These are phyloP conservation scores for Calcarius lapponicus DNA, from an alignment of 2,797 vertebrate genomes.

Conservation along the genomic window DNA sequence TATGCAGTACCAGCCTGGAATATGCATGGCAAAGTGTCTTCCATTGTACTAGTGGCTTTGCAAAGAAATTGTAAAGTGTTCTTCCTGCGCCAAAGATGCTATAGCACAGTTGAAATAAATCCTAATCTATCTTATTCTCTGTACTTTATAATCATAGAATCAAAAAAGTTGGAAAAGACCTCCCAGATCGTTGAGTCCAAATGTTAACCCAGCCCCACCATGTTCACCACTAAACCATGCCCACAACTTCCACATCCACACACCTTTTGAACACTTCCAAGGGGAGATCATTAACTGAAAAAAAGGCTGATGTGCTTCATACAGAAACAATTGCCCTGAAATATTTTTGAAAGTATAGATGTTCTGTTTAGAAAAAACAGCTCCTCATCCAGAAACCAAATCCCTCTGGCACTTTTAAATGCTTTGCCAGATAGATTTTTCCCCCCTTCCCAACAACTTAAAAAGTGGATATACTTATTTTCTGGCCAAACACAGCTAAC, in stretches of 20 bases:
- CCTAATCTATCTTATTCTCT: not conserved
- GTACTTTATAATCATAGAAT: not conserved
- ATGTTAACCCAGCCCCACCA: accelerated
- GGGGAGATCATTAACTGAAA: not conserved
- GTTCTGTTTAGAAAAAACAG: not conserved
- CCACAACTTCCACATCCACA: not conserved
- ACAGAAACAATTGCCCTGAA: not conserved
- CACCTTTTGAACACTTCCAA: not conserved
- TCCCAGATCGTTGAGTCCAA: not conserved
- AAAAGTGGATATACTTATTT: not conserved
- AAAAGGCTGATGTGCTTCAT: not conserved
- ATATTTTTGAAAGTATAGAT: not conserved
- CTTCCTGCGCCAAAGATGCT: not conserved
- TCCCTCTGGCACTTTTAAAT: not conserved
- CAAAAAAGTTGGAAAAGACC: not conserved
- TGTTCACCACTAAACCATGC: not conserved
- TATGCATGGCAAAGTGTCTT: not conserved
- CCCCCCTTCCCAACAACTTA: not conserved
- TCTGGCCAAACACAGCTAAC: not conserved
- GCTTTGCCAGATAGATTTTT: not conserved
- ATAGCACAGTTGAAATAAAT: not conserved
- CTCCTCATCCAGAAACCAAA: not conserved
- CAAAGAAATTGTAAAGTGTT: not conserved
- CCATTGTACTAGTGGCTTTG: not conserved
- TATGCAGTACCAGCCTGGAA: not conserved